Conservation (phyloP, 2,113 vertebrate species). For the Myiopsitta monachus region DNA sequence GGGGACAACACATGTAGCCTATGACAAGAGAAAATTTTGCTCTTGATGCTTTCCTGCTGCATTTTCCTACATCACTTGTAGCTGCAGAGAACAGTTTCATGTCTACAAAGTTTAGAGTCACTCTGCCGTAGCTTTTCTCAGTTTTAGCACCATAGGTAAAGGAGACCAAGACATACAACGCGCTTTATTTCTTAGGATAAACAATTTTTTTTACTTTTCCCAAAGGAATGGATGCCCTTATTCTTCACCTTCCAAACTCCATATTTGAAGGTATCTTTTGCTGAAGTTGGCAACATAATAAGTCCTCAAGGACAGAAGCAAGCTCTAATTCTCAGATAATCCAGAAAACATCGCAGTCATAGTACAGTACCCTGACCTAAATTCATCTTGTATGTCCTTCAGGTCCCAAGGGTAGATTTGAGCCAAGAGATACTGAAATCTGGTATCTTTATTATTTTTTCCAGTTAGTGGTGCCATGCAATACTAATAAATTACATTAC, state of each 20-base stretch:
- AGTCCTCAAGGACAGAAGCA: neutral
- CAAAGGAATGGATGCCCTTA: neutral
- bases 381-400: neutral
- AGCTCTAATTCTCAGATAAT: neutral
- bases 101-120: neutral
- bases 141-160: neutral
- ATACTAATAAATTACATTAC: neutral
- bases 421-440: neutral
- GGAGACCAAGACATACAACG: neutral
- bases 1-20: neutral
- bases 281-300: neutral
- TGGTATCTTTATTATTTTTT: neutral
- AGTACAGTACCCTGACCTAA: neutral
- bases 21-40: fast-evolving
- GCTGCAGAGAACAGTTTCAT: neutral
- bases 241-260: neutral
- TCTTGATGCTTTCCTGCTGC: neutral
- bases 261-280: neutral
- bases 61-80: neutral
- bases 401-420: neutral
- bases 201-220: neutral
- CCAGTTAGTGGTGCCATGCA: neutral
- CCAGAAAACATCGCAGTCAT: neutral
- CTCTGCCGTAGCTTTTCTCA: neutral
- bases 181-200: neutral